These are phyloP conservation scores for Siderastrea siderea DNA, from an alignment of 92 coral and sea anemone species.

Conservation along the genomic window DNA sequence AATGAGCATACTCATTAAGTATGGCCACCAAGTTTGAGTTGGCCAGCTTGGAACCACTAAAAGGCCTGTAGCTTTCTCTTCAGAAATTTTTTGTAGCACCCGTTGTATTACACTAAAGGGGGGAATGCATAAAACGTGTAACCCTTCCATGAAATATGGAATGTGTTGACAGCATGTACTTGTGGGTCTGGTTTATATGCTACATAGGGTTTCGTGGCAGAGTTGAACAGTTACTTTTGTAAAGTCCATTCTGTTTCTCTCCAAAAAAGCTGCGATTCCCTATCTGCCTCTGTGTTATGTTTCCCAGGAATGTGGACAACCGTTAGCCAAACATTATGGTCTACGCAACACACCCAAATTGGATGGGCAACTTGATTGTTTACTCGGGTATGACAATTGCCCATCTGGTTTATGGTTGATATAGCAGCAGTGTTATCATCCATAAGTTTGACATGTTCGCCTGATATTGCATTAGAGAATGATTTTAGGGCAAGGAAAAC, in stretches of 20 bases:
- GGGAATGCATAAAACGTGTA: constrained; percentile 29
- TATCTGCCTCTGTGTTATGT: constrained; percentile 53
- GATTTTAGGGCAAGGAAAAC: constrained; percentile 64
- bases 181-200: constrained; percentile 60
- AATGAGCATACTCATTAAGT: constrained; percentile 36
- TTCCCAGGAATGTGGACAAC: constrained; percentile 67
- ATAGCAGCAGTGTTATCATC: constrained; percentile 76
- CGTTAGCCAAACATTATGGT: constrained; percentile 32
- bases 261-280: constrained; percentile 48
- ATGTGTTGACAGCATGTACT: constrained; percentile 46
- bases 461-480: constrained; percentile 25
- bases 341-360: constrained; percentile 67
- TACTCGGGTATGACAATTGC: constrained; percentile 66
- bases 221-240: constrained; percentile 12
- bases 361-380: constrained; percentile 48
- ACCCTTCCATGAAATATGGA: constrained; percentile 35
- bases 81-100: constrained; percentile 49
- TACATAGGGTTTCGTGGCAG: constrained; percentile 46
- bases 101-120: constrained; percentile 40
- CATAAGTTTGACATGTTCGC: constrained; percentile 48
- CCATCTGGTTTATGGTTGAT: constrained; percentile 68
- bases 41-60: constrained; percentile 64
- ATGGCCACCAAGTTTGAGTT: constrained; percentile 57
- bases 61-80: constrained; percentile 42
- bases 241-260: constrained; percentile 58